Percentiles rank a stretch among this genome's conserved stretches.
These are phyloP conservation scores for Thera obeliscata DNA, from an alignment of 2,888 invertebrate species.

Conservation along the genomic window DNA sequence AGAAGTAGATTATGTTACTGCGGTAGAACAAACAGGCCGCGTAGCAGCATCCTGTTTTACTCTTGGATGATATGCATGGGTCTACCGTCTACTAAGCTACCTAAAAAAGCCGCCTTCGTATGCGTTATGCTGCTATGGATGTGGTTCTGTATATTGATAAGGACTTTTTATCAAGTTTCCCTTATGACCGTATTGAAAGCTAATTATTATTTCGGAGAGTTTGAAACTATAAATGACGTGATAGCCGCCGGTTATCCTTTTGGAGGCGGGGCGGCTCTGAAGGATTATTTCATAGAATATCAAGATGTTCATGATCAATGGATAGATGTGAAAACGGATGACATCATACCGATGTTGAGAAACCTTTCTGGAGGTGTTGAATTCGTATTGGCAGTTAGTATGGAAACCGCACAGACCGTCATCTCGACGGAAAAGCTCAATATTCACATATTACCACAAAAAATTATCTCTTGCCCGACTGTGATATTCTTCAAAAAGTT, in stretches of 20 bases:
- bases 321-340: conserved; percentile 50
- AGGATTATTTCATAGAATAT: conserved; percentile 64
- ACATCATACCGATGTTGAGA: conserved; percentile 51
- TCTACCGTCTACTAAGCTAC: conserved; percentile 55
- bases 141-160: conserved; percentile 68
- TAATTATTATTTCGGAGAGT: conserved; percentile 55
- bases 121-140: conserved; percentile 64
- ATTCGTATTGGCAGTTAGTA: conserved; percentile 65
- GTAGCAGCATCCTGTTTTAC: conserved; percentile 55
- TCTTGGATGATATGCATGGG: conserved; percentile 73
- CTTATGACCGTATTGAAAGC: conserved; percentile 67
- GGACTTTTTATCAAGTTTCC: conserved; percentile 70
- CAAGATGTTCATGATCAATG: conserved; percentile 61
- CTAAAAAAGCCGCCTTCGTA: conserved; percentile 54
- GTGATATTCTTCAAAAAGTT: conserved; percentile 70
- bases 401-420: conserved; percentile 52
- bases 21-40: conserved; percentile 34
- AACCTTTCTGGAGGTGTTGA: conserved; percentile 58
- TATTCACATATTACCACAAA: conserved; percentile 59
- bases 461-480: conserved; percentile 56
- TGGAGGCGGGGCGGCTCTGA: conserved; percentile 64
- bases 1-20: conserved; percentile 48
- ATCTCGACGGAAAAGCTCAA: conserved; percentile 47
- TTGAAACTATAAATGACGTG: conserved; percentile 62
- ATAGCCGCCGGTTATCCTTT: conserved; percentile 59